phyloP scores from a whole-genome alignment of 2,797 vertebrate genomes.

The Otus scops region DNA sequence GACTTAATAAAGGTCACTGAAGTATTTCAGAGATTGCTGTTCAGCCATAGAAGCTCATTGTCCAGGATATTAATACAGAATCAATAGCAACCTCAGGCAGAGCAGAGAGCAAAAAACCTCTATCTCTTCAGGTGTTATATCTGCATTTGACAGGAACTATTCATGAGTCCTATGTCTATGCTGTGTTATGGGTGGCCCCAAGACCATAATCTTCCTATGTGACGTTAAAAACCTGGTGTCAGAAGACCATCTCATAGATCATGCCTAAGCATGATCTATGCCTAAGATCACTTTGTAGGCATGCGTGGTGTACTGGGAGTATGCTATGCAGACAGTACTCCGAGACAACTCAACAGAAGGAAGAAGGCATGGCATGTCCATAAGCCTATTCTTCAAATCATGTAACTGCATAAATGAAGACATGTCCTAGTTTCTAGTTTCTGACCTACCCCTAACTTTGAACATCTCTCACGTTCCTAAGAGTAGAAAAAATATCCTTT shows the following conservation, averaged over 20 bases:
- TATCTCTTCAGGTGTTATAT: not conserved
- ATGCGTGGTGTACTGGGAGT: not conserved
- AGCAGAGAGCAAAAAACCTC: not conserved
- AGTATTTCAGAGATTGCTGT: not conserved
- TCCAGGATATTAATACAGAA: not conserved
- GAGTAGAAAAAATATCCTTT: not conserved
- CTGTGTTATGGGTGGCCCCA: not conserved
- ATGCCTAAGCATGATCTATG: not conserved
- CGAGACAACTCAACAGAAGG: not conserved
- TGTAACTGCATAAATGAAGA: not conserved
- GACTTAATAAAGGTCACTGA: not conserved
- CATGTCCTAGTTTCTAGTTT: not conserved
- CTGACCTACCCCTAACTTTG: not conserved
- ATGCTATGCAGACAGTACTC: not conserved
- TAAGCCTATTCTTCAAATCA: not conserved
- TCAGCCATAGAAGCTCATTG: not conserved
- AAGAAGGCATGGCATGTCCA: not conserved
- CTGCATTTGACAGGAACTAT: not conserved
- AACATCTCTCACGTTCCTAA: not conserved
- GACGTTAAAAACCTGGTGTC: not conserved
- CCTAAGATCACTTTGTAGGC: not conserved
- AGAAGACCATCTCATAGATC: not conserved
- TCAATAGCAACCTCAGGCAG: not conserved
- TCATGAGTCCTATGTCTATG: not conserved
- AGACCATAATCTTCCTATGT: not conserved